Evolutionary conservation across 1,140 invertebrate species (phyloP), one percentile per base, ranked within the genome.

Genomic region (Drosophila repletoides): DNA sequence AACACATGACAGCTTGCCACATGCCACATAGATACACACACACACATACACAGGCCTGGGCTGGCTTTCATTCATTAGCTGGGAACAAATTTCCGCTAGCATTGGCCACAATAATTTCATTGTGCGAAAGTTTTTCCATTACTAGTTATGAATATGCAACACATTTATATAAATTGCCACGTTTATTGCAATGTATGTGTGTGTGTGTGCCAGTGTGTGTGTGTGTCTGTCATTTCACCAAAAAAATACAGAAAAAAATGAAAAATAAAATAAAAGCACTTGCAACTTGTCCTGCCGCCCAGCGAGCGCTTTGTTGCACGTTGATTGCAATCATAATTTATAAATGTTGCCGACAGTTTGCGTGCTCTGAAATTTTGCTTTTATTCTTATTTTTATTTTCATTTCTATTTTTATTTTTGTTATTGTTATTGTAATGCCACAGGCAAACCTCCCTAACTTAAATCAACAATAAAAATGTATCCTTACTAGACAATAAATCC

Each of bases 241-340:
- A 71, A 77, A 72, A 73, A 67, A 61, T 65, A 43, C 21, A 43
- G 6, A 33, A 34, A 64, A 38, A 53, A 7, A 24, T n/a, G 4
- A 71, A 36, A 31, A 34, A 58, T 36, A 12, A 43, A 41, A 40
- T 53, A 46, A 58, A 46, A 36, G 31, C 31, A 46, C 29, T 55
- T 33, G 48, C 53, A 73, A 40, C 52, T 65, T 52, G 46, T 31
- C 45, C 36, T 52, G 46, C 15, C 28, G 56, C 29, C 52, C 33
- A 29, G 55, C 36, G 67, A 64, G 68, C 74, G 69, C 72, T 81
- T 81, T 81, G 77, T 81, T 58, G 38, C 71, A 72, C 80, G 80
- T 84, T 84, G 79, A 84, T 84, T 84, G 79, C 80, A 84, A 84
- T 84, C 79, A 84, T 84, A 84, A 84, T 84, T 84, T 84, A 84